phyloP scores from a whole-genome alignment of 1,140 invertebrate species.

The Holotrichia oblita region DNA sequence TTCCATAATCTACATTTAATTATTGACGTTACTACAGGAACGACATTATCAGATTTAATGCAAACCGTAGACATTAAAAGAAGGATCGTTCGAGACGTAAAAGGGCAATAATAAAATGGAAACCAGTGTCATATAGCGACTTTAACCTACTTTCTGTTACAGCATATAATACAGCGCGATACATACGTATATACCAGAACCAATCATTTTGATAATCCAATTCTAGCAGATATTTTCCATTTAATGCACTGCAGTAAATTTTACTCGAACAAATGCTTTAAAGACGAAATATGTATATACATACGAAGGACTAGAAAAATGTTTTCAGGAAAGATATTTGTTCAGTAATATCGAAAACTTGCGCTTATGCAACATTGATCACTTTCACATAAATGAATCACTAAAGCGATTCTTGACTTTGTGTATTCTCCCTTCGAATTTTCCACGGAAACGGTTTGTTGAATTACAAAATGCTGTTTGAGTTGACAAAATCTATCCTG shows the following conservation, averaged over 20 bases:
- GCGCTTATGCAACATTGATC: background rate
- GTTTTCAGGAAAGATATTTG: background rate
- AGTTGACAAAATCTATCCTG: background rate
- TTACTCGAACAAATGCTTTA: background rate
- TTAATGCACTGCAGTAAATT: conserved; percentile 17
- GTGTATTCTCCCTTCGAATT: background rate
- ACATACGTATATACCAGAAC: conserved; percentile 13
- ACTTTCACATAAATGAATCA: background rate
- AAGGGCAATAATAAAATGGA: conserved; percentile 32
- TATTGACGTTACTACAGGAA: conserved; percentile 23
- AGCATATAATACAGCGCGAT: background rate
- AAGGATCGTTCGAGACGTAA: conserved; percentile 28
- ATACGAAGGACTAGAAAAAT: background rate
- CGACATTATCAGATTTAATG: conserved; percentile 32
- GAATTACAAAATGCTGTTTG: background rate
- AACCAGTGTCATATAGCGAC: conserved; percentile 18
- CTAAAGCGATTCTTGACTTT: background rate
- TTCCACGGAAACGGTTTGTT: background rate
- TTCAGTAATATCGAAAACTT: conserved; percentile 1
- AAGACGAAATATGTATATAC: background rate
- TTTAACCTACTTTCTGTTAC: conserved; percentile 18
- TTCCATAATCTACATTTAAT: conserved; percentile 34
- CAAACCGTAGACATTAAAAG: conserved; percentile 12
- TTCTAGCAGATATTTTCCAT: conserved; percentile 10
- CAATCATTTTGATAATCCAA: conserved; percentile 32